phyloP scores from a whole-genome alignment of 2,797 vertebrate species.

The Luscinia megarhynchos region DNA sequence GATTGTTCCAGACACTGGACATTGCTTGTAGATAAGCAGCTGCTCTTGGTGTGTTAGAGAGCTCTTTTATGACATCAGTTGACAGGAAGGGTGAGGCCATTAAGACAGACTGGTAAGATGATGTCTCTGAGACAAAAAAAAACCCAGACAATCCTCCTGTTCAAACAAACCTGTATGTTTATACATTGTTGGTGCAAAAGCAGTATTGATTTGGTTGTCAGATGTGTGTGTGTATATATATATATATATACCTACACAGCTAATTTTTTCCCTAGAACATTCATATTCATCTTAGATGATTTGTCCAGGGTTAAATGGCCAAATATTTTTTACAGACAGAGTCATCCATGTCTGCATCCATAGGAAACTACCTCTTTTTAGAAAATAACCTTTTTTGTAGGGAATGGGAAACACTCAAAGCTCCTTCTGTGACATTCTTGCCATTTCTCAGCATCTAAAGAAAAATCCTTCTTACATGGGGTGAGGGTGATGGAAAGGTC shows the following conservation, averaged over 20 bases:
- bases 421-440: neutral
- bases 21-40: neutral
- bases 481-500: neutral
- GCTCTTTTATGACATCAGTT: neutral
- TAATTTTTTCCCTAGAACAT: neutral
- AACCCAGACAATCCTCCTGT: neutral
- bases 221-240: neutral
- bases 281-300: neutral
- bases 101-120: neutral
- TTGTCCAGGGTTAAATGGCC: neutral
- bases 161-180: neutral
- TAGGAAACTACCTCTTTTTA: neutral
- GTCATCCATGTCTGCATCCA: neutral
- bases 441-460: neutral
- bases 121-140: neutral
- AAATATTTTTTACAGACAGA: neutral
- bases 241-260: rapidly evolving
- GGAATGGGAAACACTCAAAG: neutral
- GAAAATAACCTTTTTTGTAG: neutral
- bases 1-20: neutral
- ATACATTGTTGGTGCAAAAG: neutral
- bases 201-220: neutral
- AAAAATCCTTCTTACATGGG: neutral
- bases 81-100: neutral
- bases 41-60: neutral